Conservation (phyloP, 1,140 invertebrate species). For the Drosophila nannoptera region DNA sequence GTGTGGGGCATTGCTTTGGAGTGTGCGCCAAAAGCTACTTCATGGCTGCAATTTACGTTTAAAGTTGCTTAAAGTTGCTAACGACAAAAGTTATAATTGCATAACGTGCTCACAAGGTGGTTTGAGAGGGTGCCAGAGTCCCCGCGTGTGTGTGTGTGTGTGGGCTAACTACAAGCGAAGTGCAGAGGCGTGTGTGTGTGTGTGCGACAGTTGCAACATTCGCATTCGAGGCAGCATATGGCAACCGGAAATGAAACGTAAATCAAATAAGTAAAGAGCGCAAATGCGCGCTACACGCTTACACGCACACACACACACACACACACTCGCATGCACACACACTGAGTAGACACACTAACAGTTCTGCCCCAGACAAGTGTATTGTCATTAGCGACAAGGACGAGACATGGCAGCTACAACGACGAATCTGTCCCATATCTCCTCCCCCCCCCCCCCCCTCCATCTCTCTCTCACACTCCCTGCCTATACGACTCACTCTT, state of each 20-base stretch:
- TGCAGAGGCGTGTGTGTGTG: slow-evolving; percentile 24
- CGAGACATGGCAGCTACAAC: slow-evolving; percentile 40
- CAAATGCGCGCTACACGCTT: slow-evolving; percentile 58
- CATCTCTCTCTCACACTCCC: background rate
- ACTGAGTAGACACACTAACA: slow-evolving; percentile 8
- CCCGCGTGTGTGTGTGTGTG: background rate
- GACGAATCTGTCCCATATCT: slow-evolving; percentile 49
- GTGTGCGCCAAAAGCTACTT: slow-evolving; percentile 75
- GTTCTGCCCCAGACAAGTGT: slow-evolving; percentile 52
- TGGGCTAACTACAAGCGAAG: background rate
- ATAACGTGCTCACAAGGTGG: slow-evolving; percentile 62
- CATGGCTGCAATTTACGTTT: slow-evolving; percentile 78
- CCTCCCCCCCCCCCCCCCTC: slow-evolving; percentile 13
- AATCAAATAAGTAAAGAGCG: slow-evolving; percentile 77
- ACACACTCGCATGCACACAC: slow-evolving; percentile 1
- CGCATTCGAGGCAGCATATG: slow-evolving; percentile 73
- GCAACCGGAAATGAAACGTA: slow-evolving; percentile 77
- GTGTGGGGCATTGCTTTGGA: slow-evolving; percentile 48
- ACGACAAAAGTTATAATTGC: slow-evolving; percentile 79
- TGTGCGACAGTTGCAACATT: slow-evolving; percentile 51
- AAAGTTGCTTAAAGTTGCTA: slow-evolving; percentile 79
- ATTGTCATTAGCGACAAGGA: slow-evolving; percentile 75
- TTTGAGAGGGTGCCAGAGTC: background rate
- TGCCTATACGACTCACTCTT: background rate
- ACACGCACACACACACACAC: slow-evolving; percentile 27